These are phyloP conservation scores for Poeciliopsis retropinna DNA, from an alignment of 2,113 vertebrate species.

Conservation along the genomic window DNA sequence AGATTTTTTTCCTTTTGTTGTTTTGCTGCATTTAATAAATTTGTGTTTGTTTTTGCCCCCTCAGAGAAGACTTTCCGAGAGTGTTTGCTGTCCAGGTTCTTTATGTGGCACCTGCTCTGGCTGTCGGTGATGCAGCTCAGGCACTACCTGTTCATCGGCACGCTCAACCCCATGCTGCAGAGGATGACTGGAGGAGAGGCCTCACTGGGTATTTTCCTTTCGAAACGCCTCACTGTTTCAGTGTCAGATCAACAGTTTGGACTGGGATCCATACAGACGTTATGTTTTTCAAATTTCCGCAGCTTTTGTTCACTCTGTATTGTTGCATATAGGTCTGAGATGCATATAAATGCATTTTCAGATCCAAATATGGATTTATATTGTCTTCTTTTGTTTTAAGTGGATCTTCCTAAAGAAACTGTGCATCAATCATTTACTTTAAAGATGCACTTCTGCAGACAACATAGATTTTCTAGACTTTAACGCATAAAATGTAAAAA, in stretches of 20 bases:
- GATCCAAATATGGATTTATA: too few species aligned
- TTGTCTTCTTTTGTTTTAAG: too few species aligned
- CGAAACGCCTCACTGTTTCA: not conserved
- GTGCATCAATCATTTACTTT: not conserved
- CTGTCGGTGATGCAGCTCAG: slow-evolving; percentile 90
- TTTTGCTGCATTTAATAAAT: not conserved
- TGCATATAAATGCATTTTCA: not conserved
- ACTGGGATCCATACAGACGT: not conserved
- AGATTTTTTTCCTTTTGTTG: not conserved
- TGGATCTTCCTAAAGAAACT: too few species aligned
- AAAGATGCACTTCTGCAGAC: not conserved
- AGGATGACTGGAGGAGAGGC: slow-evolving; percentile 71
- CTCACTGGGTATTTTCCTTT: slow-evolving; percentile 72
- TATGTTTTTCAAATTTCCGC: not conserved
- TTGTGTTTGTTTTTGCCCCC: not conserved
- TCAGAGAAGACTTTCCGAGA: slow-evolving; percentile 77
- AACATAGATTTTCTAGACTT: not conserved
- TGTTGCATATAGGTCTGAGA: not conserved
- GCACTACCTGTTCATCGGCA: slow-evolving; percentile 92
- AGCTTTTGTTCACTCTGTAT: not conserved
- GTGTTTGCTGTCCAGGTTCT: slow-evolving; percentile 83
- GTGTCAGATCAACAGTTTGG: not conserved
- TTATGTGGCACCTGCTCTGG: slow-evolving; percentile 87
- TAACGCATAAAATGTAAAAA: too few species aligned
- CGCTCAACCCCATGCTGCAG: slow-evolving; percentile 86